Percentiles rank a stretch among this genome's conserved stretches.
Conservation (phyloP, 2,888 invertebrate genomes). For the Achlya flavicornis region DNA sequence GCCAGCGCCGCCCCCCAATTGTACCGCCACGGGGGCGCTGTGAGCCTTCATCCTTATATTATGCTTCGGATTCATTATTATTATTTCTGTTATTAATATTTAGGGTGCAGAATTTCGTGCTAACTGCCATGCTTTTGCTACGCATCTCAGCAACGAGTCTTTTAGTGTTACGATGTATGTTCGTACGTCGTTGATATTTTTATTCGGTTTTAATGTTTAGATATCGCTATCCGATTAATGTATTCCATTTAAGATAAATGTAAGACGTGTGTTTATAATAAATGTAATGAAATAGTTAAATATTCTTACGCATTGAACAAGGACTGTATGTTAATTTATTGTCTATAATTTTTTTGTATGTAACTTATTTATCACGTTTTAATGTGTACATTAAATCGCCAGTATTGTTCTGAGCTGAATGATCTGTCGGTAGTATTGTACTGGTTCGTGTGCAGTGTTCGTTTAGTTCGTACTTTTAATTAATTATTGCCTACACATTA, state of each 20-base stretch:
- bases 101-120: slow-evolving; percentile 81
- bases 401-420: slow-evolving; percentile 60
- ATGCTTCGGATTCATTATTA: slow-evolving; percentile 66
- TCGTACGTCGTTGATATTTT: slow-evolving; percentile 55
- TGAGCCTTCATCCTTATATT: slow-evolving; percentile 27
- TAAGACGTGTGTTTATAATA: slow-evolving; percentile 76
- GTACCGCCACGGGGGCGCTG: slow-evolving; percentile 26
- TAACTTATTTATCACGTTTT: slow-evolving; percentile 80
- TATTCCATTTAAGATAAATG: slow-evolving; percentile 78
- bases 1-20: slow-evolving; percentile 15
- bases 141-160: slow-evolving; percentile 74
- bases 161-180: slow-evolving; percentile 60
- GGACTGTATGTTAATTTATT: slow-evolving; percentile 82
- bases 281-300: slow-evolving; percentile 69
- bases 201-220: slow-evolving; percentile 64
- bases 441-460: slow-evolving; percentile 63
- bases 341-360: slow-evolving; percentile 59
- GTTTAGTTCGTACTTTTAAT: slow-evolving; percentile 29
- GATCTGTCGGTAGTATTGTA: slow-evolving; percentile 67
- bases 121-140: slow-evolving; percentile 80
- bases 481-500: slow-evolving; percentile 19
- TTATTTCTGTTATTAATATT: slow-evolving; percentile 70
- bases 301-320: slow-evolving; percentile 78
- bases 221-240: slow-evolving; percentile 72
- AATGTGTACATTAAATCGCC: slow-evolving; percentile 56